Evolutionary conservation across 2,888 invertebrate genomes (phyloP).

Genomic region (Mimumesa dahlbomi): DNA sequence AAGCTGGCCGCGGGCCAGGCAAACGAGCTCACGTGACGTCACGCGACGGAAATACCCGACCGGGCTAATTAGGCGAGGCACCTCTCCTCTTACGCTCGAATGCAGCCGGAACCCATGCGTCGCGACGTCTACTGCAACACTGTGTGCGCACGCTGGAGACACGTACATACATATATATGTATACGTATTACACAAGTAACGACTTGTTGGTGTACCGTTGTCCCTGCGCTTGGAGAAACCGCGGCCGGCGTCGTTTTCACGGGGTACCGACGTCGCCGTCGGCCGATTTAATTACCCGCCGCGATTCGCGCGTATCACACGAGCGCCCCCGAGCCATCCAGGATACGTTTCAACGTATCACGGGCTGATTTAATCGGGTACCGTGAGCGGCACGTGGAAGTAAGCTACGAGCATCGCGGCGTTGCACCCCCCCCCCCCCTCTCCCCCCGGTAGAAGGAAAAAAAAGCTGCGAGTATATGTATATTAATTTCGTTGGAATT

Average conservation of each 20-base stretch:
- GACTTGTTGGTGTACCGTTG: constrained; percentile 15
- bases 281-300: neutral
- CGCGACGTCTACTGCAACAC: constrained; percentile 63
- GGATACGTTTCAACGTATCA: neutral
- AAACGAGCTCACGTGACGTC: constrained; percentile 79
- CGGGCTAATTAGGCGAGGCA: constrained; percentile 78
- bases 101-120: constrained; percentile 75
- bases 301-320: neutral
- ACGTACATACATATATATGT: no score
- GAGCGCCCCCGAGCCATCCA: neutral
- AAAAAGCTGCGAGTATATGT: no score
- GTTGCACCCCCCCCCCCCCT: no score
- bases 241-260: neutral
- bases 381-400: no score
- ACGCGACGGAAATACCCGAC: constrained; percentile 78
- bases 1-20: constrained; percentile 77
- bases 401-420: no score
- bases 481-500: no score
- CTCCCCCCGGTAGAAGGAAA: no score
- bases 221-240: no score
- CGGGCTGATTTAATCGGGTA: no score
- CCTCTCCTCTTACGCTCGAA: constrained; percentile 73
- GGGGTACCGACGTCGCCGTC: neutral
- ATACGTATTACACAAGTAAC: no score
- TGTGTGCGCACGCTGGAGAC: constrained; percentile 21